Base-by-base conservation (phyloP, 2,113 vertebrate genomes). In the Aptenodytes patagonicus region DNA sequence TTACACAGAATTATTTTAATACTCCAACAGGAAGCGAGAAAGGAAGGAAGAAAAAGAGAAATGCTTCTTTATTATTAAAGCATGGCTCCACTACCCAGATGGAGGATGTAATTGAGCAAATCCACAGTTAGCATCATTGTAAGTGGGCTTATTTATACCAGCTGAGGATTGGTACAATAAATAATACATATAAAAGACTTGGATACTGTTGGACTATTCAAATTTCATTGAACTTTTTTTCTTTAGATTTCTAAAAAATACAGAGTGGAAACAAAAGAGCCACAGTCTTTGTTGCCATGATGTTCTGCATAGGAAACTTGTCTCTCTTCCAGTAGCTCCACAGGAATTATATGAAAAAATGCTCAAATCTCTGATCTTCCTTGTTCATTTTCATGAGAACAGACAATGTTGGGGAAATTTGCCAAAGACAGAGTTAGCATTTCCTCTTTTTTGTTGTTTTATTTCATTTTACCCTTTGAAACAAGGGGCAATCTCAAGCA, bases 11-110 rank as follows among this genome's bases (percentile, higher is more conserved):
- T 60, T 86, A 90, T 83, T 96, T 94, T 70, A 93, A 86, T 87
- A 31, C 26, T 75, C 57, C 73, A 77, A 75, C 14, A 97, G 94
- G 94, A 95, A 97, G 51, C 2, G 2, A 94, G 81, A 90, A 87
- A 90, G 68, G 64, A 90, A 96, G 87, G 75, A 94, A 95, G 66
- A 75, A 83, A 95, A 90, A 71, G 42, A 86, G 38, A 94, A 89
- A 81, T 47, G 58, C 9, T 69, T 66, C 55, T 92, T 85, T 93
- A 22, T 90, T 66, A 36, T 81, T 81, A 71, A 90, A 93, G 60
- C 44, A 68, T 34, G 52, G 79, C 60, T 92, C 72, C 86, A 32
- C 47, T 94, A 79, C 68, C 94, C 88, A 97, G 88, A 90, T 83
- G 71, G 84, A 92, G 68, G 57, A 64, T 64, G 64, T 64, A 92